These are phyloP conservation scores for Bhutanitis thaidina DNA, from an alignment of 2,888 invertebrate species.

Conservation along the genomic window DNA sequence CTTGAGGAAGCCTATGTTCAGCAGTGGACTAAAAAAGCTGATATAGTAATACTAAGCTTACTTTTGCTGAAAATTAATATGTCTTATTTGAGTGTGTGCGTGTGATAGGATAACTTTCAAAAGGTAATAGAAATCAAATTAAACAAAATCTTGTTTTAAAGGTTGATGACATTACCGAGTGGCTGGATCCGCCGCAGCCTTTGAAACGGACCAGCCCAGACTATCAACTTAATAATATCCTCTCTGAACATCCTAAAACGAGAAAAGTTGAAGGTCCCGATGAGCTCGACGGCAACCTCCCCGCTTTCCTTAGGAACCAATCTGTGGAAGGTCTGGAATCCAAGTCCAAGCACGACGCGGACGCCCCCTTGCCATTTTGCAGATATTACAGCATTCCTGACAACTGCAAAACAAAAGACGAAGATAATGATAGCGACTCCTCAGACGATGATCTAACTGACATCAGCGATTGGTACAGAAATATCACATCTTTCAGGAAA, in stretches of 20 bases:
- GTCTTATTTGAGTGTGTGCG: no score
- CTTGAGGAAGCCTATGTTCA: no score
- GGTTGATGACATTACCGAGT: slow-evolving; percentile 70
- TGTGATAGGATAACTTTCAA: no score
- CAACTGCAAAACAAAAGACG: slow-evolving; percentile 23
- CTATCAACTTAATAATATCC: slow-evolving; percentile 41
- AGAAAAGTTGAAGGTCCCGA: slow-evolving; percentile 32
- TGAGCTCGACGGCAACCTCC: slow-evolving; percentile 30
- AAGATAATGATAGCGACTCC: slow-evolving; percentile 37
- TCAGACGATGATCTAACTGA: slow-evolving; percentile 37
- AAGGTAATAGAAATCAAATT: slow-evolving; percentile 31
- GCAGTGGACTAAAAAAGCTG: no score
- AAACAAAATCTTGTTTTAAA: slow-evolving; percentile 22
- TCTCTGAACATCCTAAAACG: slow-evolving; percentile 32
- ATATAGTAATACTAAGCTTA: no score
- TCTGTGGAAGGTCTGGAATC: slow-evolving; percentile 65
- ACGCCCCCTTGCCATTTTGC: slow-evolving; percentile 41
- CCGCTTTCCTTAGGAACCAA: slow-evolving; percentile 67
- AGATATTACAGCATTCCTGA: slow-evolving; percentile 57
- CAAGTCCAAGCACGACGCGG: slow-evolving; percentile 40
- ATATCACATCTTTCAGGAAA: slow-evolving; percentile 33
- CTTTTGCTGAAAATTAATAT: no score
- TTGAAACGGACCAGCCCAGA: slow-evolving; percentile 53
- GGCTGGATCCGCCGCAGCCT: slow-evolving; percentile 62
- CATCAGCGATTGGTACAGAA: slow-evolving; percentile 38